These are phyloP conservation scores for Moxostoma hubbsi DNA, from an alignment of 2,797 vertebrate genomes.

Conservation along the genomic window DNA sequence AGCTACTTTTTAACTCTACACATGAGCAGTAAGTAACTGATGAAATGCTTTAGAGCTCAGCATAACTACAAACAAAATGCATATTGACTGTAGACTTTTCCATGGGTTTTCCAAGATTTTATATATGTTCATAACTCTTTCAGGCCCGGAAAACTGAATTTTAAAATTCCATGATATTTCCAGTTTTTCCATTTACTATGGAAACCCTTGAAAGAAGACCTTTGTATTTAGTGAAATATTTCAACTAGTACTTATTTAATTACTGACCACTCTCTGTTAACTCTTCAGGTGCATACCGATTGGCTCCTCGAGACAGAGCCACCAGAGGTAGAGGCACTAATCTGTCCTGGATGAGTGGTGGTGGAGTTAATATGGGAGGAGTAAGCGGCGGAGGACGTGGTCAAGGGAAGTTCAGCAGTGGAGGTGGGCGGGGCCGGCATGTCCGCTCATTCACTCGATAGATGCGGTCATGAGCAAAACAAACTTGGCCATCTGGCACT, in stretches of 20 bases:
- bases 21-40: too few species aligned
- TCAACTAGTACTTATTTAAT: not conserved
- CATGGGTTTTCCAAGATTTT: too few species aligned
- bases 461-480: constrained; percentile 64
- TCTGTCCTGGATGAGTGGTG: constrained; percentile 90
- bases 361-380: constrained; percentile 82
- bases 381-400: constrained; percentile 81
- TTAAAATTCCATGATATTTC: too few species aligned
- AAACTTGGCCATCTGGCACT: constrained; percentile 54
- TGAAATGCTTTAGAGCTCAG: too few species aligned
- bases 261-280: constrained; percentile 26
- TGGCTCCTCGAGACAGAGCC: constrained; percentile 91
- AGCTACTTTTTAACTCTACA: too few species aligned
- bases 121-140: too few species aligned
- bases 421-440: constrained; percentile 93
- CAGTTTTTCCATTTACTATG: too few species aligned
- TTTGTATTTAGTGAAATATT: not conserved
- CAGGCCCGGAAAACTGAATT: too few species aligned
- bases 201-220: not conserved
- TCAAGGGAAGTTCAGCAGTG: constrained; percentile 93
- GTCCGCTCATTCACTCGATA: constrained; percentile 98
- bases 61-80: too few species aligned
- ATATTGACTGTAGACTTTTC: too few species aligned
- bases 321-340: constrained; percentile 92
- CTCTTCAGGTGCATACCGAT: constrained; percentile 87